These are phyloP conservation scores for Caloenas nicobarica DNA, from an alignment of 2,113 vertebrate species.

Conservation along the genomic window DNA sequence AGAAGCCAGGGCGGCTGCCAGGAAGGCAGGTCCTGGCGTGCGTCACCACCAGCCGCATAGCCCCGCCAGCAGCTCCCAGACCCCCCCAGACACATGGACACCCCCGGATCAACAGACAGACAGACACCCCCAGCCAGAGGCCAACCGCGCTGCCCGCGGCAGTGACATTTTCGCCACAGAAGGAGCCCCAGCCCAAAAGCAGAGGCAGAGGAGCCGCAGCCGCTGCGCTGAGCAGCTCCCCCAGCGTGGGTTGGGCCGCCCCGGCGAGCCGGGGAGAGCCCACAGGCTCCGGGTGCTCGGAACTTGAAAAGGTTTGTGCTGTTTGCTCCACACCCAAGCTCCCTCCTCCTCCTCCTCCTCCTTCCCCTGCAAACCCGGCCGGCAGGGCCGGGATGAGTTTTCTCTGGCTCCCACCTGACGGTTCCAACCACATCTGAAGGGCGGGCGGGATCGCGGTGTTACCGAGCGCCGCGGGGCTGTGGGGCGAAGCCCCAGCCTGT, in stretches of 20 bases:
- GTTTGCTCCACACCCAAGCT: background rate
- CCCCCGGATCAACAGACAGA: background rate
- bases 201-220: background rate
- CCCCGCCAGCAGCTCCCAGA: background rate
- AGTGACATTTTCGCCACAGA: too few relatives aligned
- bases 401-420: background rate
- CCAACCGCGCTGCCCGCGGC: accelerated
- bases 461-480: background rate
- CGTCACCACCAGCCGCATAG: background rate
- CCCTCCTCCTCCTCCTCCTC: background rate
- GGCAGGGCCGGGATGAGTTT: background rate
- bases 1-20: background rate
- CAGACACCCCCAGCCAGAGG: background rate
- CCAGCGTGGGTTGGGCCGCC: background rate
- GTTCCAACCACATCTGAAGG: background rate
- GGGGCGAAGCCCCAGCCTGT: background rate
- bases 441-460: background rate
- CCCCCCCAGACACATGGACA: too few relatives aligned
- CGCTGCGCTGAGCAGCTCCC: background rate
- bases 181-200: too few relatives aligned
- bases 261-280: background rate
- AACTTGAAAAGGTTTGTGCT: background rate
- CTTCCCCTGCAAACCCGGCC: background rate
- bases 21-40: background rate
- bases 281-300: background rate